Conservation (phyloP, 1,140 invertebrate genomes). For the Orius insidiosus region DNA sequence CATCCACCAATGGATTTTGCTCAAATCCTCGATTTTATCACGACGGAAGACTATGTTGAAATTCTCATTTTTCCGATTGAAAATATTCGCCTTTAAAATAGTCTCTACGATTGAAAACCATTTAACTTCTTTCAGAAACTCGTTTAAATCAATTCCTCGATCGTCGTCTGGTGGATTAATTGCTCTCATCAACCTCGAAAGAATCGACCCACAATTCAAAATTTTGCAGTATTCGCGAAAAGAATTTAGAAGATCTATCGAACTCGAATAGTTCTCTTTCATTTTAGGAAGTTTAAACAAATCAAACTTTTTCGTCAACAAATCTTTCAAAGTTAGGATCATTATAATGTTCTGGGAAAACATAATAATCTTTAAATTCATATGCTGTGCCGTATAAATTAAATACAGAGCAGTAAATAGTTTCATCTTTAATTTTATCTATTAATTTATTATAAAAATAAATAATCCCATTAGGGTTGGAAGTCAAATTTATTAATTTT, state of each 20-base stretch:
- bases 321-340: background rate
- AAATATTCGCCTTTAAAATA: constrained; percentile 8
- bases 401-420: background rate
- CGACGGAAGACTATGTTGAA: constrained; percentile 7
- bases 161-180: constrained; percentile 14
- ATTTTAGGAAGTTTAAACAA: constrained; percentile 4
- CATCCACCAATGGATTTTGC: constrained; percentile 13
- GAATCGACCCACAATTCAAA: constrained; percentile 1
- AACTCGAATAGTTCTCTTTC: background rate
- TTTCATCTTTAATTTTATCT: constrained; percentile 9
- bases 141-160: constrained; percentile 2
- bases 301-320: background rate
- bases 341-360: constrained; percentile 3
- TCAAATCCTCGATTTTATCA: constrained; percentile 8
- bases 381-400: constrained; percentile 11
- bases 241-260: background rate
- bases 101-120: constrained; percentile 17
- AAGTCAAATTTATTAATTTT: background rate
- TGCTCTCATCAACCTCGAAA: constrained; percentile 11
- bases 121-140: constrained; percentile 7
- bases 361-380: constrained; percentile 10
- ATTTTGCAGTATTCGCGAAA: constrained; percentile 13
- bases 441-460: constrained; percentile 12
- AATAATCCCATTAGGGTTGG: constrained; percentile 11
- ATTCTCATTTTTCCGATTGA: background rate